Evolutionary conservation across 2,888 invertebrate species (phyloP).

Genomic region (Dusona sp.): DNA sequence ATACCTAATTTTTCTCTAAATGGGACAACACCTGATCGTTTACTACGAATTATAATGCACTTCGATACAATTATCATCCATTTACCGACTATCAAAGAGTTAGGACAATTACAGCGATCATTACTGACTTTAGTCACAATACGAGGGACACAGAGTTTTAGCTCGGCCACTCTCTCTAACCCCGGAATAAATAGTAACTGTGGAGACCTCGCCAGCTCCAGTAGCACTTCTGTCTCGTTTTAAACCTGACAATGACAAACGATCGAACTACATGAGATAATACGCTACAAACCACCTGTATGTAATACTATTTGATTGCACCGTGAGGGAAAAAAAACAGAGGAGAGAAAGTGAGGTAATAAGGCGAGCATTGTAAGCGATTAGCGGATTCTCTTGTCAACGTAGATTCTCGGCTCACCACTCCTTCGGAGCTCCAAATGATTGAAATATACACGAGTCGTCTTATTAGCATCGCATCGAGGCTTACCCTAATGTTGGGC

Average conservation of each 20-base stretch:
- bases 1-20: conserved; percentile 17
- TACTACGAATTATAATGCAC: conserved; percentile 54
- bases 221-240: conserved; percentile 38
- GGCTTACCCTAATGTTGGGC: conserved; percentile 77
- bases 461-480: conserved; percentile 80
- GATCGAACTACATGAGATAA: conserved; percentile 48
- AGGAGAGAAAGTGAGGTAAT: conserved; percentile 14
- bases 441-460: conserved; percentile 55
- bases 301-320: conserved; percentile 42
- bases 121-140: conserved; percentile 80
- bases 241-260: conserved; percentile 45
- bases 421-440: conserved; percentile 73
- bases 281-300: conserved; percentile 42
- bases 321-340: conserved; percentile 22
- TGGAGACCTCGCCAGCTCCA: conserved; percentile 55
- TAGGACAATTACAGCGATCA: conserved; percentile 82
- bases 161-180: conserved; percentile 23
- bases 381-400: conserved; percentile 83
- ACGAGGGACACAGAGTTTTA: conserved; percentile 72
- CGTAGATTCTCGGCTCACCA: conserved; percentile 78
- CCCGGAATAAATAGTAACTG: conserved; percentile 34
- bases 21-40: conserved; percentile 69
- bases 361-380: conserved; percentile 77
- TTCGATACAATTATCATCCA: conserved; percentile 81
- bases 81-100: conserved; percentile 83